Conservation (phyloP, 2,797 vertebrate species). For the Enteromius thamalakanensis region DNA sequence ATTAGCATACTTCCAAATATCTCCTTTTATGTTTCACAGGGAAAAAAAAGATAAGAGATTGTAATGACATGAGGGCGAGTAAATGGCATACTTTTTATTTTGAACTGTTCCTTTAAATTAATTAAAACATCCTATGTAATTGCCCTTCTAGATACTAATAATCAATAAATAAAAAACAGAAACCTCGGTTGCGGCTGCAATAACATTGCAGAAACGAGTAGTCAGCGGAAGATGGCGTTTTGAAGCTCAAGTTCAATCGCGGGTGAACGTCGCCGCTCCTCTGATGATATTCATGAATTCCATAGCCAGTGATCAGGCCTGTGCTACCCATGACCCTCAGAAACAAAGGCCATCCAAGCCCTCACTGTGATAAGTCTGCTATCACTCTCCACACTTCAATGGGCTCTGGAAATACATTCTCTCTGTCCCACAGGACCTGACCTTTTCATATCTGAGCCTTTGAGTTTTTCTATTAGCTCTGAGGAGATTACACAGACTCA, state of each 20-base stretch:
- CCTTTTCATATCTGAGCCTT: constrained; percentile 56
- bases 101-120: not conserved
- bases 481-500: constrained; percentile 42
- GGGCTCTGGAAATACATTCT: constrained; percentile 42
- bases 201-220: not conserved
- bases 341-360: constrained; percentile 46
- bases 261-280: not conserved
- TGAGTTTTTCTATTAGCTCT: constrained; percentile 53
- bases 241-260: not conserved
- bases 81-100: not conserved
- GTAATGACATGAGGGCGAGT: not conserved
- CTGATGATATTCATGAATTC: constrained; percentile 44
- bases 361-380: constrained; percentile 43
- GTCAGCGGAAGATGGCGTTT: not conserved
- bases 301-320: constrained; percentile 41
- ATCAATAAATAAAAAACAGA: not conserved
- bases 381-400: constrained; percentile 51
- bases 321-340: constrained; percentile 23
- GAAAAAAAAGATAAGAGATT: not conserved
- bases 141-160: not conserved
- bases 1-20: not conserved
- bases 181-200: not conserved
- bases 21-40: not conserved
- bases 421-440: constrained; percentile 49
- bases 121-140: not conserved